Evolutionary conservation across 35 echinoderm and acorn worm species (phyloP).

Genomic region (Apostichopus japonicus): DNA sequence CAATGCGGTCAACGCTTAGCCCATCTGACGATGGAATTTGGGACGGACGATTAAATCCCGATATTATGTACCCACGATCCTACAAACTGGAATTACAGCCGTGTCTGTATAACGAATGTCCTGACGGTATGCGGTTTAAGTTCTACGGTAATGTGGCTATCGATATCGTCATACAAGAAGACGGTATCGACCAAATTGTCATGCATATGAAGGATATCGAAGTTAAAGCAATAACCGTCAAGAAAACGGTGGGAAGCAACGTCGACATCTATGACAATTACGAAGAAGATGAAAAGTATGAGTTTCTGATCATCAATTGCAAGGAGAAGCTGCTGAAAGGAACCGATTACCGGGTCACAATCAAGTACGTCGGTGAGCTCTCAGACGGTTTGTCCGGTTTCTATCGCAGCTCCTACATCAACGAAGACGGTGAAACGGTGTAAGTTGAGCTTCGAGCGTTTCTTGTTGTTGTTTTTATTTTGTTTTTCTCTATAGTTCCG

Average conservation of each 20-base stretch:
- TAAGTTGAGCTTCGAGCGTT: slow-evolving; percentile 24
- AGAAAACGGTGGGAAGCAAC: background rate
- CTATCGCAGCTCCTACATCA: slow-evolving; percentile 82
- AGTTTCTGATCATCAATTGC: slow-evolving; percentile 72
- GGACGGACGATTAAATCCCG: slow-evolving; percentile 64
- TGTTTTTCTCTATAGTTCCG: too few relatives aligned
- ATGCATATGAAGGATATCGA: slow-evolving; percentile 76
- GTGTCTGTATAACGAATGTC: slow-evolving; percentile 66
- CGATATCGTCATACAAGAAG: slow-evolving; percentile 39
- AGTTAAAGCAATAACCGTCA: slow-evolving; percentile 15
- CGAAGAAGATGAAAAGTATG: slow-evolving; percentile 22
- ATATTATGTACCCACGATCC: slow-evolving; percentile 56
- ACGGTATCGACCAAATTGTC: slow-evolving; percentile 63
- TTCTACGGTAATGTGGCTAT: slow-evolving; percentile 93
- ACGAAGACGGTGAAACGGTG: slow-evolving; percentile 66
- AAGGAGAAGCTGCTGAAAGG: slow-evolving; percentile 20
- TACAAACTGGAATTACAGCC: slow-evolving; percentile 79
- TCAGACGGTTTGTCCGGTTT: slow-evolving; percentile 79
- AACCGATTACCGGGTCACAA: slow-evolving; percentile 52
- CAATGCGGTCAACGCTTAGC: background rate
- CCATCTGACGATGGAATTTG: slow-evolving; percentile 39
- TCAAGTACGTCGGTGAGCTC: slow-evolving; percentile 76
- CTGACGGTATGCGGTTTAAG: slow-evolving; percentile 60
- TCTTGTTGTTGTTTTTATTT: too few relatives aligned
- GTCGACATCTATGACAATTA: slow-evolving; percentile 1